Evolutionary conservation across 1,140 invertebrate species (phyloP), one percentile per base, ranked within the genome.

Genomic region (Cataglyphis hispanica): DNA sequence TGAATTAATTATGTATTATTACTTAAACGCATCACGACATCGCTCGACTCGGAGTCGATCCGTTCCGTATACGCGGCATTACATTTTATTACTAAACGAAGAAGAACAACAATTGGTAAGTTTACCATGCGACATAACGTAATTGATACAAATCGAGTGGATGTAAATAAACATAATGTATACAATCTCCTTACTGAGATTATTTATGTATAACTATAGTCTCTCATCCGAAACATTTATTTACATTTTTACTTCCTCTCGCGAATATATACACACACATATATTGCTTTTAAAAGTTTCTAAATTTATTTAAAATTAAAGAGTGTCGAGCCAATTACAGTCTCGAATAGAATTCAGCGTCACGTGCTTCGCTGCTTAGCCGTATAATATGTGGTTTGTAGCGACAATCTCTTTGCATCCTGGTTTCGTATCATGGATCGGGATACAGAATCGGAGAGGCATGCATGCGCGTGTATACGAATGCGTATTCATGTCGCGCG

Each of bases 331-430:
- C 22, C 25, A 50, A 80, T 80, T 70, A 37, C 37, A 66, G 69
- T 85, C 80, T 46, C 80, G 40, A 43, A 16, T 27, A 25, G 31
- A 81, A 76, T 83, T 56, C 76, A 85, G 70, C 58, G 34, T 77
- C 56, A 74, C 27, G 64, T 63, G 27, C 46, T 50, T 50, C 16
- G 46, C 67, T 19, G 66, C 34, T 37, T 53, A 34, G 34, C 61
- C 22, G 34, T 37, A 84, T 63, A 86, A 89, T 76, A 27, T 84
- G 74, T 70, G 40, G 84, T 74, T 67, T 53, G 64, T 75, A 60
- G 56, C 76, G 84, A 87, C 77, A 85, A 86, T 86, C 74, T 76
- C 69, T 50, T 50, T 50, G 75, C 56, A 60, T 87, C n/a, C 61
- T 37, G 58, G 67, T 69, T 77, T 43, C 34, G 66, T 60, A 46